phyloP scores from a whole-genome alignment of 2,888 invertebrate species.

The Polydrusus cervinus region DNA sequence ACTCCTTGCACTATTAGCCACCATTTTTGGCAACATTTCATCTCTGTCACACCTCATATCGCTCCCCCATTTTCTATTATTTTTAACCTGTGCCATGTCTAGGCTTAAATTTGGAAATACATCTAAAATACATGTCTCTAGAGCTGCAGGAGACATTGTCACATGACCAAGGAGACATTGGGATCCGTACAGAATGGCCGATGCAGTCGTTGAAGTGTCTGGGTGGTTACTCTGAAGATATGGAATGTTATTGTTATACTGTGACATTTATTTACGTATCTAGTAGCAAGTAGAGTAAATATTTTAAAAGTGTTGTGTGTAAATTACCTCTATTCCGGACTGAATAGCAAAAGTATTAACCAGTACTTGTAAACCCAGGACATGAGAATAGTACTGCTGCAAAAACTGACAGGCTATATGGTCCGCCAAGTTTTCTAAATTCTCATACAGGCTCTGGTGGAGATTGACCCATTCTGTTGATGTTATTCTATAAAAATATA shows the following conservation, averaged over 20 bases:
- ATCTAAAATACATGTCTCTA: conserved; percentile 68
- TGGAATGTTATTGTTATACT: neutral
- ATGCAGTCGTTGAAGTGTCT: conserved; percentile 61
- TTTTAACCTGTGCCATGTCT: conserved; percentile 62
- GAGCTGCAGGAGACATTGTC: conserved; percentile 70
- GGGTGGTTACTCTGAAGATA: conserved; percentile 20
- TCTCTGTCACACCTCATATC: conserved; percentile 55
- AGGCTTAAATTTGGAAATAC: conserved; percentile 68
- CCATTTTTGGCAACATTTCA: conserved; percentile 59
- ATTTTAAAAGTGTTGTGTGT: too few species aligned
- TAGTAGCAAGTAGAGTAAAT: too few species aligned
- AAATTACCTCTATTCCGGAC: conserved; percentile 65
- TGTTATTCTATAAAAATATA: conserved; percentile 75
- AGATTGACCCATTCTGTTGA: conserved; percentile 78
- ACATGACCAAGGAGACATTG: conserved; percentile 72
- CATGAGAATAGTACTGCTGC: conserved; percentile 87
- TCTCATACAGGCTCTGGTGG: conserved; percentile 70
- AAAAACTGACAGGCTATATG: conserved; percentile 83
- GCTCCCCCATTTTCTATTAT: conserved; percentile 60
- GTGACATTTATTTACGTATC: neutral
- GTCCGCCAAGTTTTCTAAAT: conserved; percentile 73
- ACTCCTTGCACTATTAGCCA: conserved; percentile 66
- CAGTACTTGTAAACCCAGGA: conserved; percentile 84
- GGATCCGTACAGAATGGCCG: conserved; percentile 66
- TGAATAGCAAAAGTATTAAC: conserved; percentile 83